Evolutionary conservation across 1,140 invertebrate genomes (phyloP).

Genomic region (Amyelois transitella): DNA sequence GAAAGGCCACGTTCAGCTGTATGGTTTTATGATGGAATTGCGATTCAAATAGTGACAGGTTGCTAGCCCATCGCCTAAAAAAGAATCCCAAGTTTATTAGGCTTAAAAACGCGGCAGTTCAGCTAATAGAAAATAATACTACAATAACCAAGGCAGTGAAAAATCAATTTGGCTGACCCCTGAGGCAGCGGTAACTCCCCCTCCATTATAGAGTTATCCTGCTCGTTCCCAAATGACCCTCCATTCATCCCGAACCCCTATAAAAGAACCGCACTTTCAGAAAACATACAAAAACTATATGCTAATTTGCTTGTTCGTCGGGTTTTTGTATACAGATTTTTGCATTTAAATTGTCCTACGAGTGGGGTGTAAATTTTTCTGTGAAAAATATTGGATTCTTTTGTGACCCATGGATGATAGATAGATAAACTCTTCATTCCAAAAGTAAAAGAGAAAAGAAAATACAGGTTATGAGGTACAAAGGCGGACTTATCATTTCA

Average conservation of each 20-base stretch:
- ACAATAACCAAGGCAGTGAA: not conserved
- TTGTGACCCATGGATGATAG: too few species aligned
- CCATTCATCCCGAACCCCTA: not conserved
- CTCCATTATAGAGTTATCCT: not conserved
- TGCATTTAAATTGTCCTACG: not conserved
- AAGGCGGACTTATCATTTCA: too few species aligned
- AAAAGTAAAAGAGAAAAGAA: too few species aligned
- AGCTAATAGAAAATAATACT: not conserved
- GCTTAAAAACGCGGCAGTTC: too few species aligned
- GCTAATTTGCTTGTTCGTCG: not conserved
- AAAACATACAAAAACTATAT: not conserved
- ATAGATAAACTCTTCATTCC: too few species aligned
- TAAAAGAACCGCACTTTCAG: not conserved
- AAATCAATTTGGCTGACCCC: not conserved
- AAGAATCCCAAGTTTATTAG: too few species aligned
- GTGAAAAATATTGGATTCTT: not conserved
- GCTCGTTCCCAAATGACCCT: not conserved
- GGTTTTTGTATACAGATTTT: not conserved
- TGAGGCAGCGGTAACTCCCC: not conserved
- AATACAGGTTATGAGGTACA: too few species aligned
- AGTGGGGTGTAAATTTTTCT: not conserved
- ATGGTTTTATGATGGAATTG: too few species aligned
- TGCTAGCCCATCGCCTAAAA: too few species aligned
- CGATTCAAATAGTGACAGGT: too few species aligned
- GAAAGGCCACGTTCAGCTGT: too few species aligned